Conservation (phyloP, 2,888 invertebrate species). For the Meiosimyza decipiens region DNA sequence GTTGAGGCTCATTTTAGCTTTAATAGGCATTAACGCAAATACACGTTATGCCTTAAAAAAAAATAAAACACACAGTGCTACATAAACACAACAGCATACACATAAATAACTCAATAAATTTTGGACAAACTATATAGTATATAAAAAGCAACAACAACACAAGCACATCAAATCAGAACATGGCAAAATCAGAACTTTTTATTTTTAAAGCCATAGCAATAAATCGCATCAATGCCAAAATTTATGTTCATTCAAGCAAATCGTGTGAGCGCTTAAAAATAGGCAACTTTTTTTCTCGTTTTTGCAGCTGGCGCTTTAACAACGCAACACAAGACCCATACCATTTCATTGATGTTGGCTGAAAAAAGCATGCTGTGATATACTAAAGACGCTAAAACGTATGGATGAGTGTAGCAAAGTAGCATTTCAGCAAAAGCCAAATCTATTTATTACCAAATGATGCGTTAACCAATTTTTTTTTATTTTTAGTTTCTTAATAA, state of each 20-base stretch:
- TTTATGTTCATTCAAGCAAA: conserved; percentile 33
- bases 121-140: not conserved
- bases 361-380: no score
- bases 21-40: not conserved
- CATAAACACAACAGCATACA: no score
- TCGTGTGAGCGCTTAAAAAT: not conserved
- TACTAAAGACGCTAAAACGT: no score
- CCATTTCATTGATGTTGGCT: no score
- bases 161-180: not conserved
- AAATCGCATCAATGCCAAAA: conserved; percentile 41
- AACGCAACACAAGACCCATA: not conserved
- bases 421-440: no score
- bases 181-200: not conserved
- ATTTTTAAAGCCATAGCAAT: conserved; percentile 35
- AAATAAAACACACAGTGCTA: not conserved
- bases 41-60: not conserved
- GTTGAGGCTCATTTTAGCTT: not conserved
- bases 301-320: not conserved
- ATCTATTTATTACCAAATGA: no score
- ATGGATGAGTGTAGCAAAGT: no score
- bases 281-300: not conserved
- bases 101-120: conserved; percentile 10
- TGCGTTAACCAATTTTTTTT: no score
- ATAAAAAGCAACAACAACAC: conserved; percentile 8
- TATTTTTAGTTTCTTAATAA: no score